A percentile compares a stretch with the other conserved stretches of the same genome.
Conservation (phyloP, 2,797 vertebrate species). For the Melanotaenia trifasciata region DNA sequence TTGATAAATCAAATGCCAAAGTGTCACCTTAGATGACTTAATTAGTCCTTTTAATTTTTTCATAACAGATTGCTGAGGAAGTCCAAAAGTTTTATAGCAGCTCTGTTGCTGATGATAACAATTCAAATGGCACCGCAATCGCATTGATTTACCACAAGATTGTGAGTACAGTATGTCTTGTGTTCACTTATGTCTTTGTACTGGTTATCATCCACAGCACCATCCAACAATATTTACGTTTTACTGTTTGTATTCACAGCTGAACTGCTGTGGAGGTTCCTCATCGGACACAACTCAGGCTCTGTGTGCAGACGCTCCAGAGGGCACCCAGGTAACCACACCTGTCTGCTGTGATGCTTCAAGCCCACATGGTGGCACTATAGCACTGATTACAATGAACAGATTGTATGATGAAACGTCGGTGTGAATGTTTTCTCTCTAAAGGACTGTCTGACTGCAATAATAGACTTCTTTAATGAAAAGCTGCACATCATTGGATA, state of each 20-base stretch:
- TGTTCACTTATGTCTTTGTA: not conserved
- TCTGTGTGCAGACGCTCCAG: slow-evolving; percentile 46
- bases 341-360: slow-evolving; percentile 8
- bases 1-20: not conserved
- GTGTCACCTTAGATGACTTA: not conserved
- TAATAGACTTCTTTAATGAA: slow-evolving; percentile 86
- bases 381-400: not conserved
- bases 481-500: slow-evolving; percentile 92
- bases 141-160: slow-evolving; percentile 81
- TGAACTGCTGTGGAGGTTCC: slow-evolving; percentile 78
- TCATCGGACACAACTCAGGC: not conserved
- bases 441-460: slow-evolving; percentile 89
- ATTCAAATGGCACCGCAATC: slow-evolving; percentile 79
- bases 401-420: not conserved
- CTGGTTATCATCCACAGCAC: not conserved
- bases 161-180: slow-evolving; percentile 78
- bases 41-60: not conserved
- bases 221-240: not conserved
- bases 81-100: slow-evolving; percentile 89
- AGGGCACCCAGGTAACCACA: slow-evolving; percentile 59
- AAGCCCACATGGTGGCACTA: slow-evolving; percentile 53
- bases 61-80: slow-evolving; percentile 87
- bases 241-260: slow-evolving; percentile 58
- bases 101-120: slow-evolving; percentile 67
- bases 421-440: slow-evolving; percentile 7